A percentile compares a stretch with the other conserved stretches of the same genome.
phyloP scores from a whole-genome alignment of 2,888 invertebrate species.

The Muschampia plurimacula region DNA sequence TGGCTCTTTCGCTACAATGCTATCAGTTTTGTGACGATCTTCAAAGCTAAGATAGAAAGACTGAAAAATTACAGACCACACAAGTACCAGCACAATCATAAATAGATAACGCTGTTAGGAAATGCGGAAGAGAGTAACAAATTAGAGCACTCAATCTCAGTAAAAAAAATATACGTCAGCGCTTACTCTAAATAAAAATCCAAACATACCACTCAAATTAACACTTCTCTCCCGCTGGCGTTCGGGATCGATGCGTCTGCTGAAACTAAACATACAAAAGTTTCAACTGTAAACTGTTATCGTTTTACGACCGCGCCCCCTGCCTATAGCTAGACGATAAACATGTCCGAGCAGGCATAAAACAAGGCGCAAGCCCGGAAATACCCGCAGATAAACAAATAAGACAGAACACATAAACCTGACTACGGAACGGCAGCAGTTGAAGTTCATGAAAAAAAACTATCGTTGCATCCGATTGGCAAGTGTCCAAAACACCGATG shows the following conservation, averaged over 20 bases:
- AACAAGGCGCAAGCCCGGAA: slow-evolving; percentile 67
- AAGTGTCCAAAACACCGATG: slow-evolving; percentile 34
- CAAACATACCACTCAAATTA: slow-evolving; percentile 34
- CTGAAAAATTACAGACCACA: not conserved
- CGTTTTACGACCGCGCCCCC: slow-evolving; percentile 67
- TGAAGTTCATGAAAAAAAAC: slow-evolving; percentile 48
- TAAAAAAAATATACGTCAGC: slow-evolving; percentile 25
- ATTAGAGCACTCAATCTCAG: slow-evolving; percentile 14
- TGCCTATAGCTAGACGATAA: slow-evolving; percentile 68
- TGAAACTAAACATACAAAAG: slow-evolving; percentile 62
- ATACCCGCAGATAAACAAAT: slow-evolving; percentile 71
- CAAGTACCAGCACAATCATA: not conserved
- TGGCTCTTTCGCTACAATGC: slow-evolving; percentile 10
- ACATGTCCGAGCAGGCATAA: slow-evolving; percentile 66
- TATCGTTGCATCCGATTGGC: slow-evolving; percentile 55
- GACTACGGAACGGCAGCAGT: slow-evolving; percentile 40
- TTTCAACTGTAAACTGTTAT: slow-evolving; percentile 62
- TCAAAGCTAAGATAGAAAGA: not conserved
- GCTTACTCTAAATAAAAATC: slow-evolving; percentile 25
- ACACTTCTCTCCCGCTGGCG: slow-evolving; percentile 19
- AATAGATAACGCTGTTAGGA: not conserved
- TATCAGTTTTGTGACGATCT: slow-evolving; percentile 6
- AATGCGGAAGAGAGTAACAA: slow-evolving; percentile 26
- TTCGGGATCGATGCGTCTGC: slow-evolving; percentile 42
- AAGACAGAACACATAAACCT: slow-evolving; percentile 46